Evolutionary conservation across 2,888 invertebrate species (phyloP).

Genomic region (Agrilus mali): DNA sequence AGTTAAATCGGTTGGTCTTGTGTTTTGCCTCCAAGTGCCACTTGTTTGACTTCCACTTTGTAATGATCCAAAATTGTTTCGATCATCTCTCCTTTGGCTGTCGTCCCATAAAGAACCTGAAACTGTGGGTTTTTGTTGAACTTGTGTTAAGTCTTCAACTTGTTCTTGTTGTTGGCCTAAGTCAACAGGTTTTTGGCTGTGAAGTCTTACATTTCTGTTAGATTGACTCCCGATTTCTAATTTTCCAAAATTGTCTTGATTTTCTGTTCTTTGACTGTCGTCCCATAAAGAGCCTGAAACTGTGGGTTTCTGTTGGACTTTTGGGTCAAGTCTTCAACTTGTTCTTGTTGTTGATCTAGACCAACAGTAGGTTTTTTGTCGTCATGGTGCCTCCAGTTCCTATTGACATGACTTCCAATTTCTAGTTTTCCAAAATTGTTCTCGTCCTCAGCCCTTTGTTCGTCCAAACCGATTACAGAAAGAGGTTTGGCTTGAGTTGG

Average conservation of each 20-base stretch:
- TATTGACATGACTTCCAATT: constrained; percentile 7
- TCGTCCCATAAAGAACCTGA: neutral
- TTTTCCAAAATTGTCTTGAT: constrained; percentile 9
- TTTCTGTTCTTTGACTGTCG: neutral
- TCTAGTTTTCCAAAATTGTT: constrained; percentile 11
- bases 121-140: constrained; percentile 1
- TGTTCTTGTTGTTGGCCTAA: constrained; percentile 14
- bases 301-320: constrained; percentile 1
- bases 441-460: neutral
- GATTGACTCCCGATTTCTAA: constrained; percentile 8
- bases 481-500: constrained; percentile 14
- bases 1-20: constrained; percentile 2
- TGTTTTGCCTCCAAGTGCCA: neutral
- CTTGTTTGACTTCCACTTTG: constrained; percentile 1
- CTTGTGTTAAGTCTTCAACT: constrained; percentile 13
- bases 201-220: constrained; percentile 6
- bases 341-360: constrained; percentile 11
- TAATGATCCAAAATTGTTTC: neutral
- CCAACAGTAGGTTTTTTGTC: constrained; percentile 1
- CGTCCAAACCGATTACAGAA: neutral
- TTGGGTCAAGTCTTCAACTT: constrained; percentile 14
- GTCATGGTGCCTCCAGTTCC: constrained; percentile 1
- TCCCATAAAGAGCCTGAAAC: neutral
- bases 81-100: neutral
- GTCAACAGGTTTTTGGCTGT: neutral